Conservation (phyloP, 2,797 vertebrate species). For the Helicolenus hilgendorfi region DNA sequence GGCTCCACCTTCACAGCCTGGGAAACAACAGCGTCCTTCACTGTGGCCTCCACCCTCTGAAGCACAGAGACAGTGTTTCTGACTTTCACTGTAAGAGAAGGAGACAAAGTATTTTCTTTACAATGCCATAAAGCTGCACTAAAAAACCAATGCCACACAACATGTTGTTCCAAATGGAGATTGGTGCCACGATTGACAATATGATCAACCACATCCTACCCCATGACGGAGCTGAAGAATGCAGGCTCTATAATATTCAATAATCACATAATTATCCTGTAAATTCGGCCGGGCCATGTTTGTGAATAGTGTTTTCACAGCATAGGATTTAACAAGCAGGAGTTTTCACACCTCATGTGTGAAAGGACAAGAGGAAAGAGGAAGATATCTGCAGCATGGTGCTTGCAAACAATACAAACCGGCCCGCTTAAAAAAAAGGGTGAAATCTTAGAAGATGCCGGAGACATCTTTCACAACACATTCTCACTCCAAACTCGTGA, state of each 20-base stretch:
- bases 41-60: slow-evolving; percentile 35
- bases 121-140: neutral
- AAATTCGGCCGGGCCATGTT: neutral
- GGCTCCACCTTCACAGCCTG: slow-evolving; percentile 21
- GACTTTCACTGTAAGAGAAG: slow-evolving; percentile 9
- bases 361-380: neutral
- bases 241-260: neutral
- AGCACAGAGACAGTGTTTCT: slow-evolving; percentile 29
- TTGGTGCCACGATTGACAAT: neutral
- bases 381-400: neutral
- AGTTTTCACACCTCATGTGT: neutral
- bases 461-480: neutral
- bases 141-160: neutral
- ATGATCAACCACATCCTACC: neutral
- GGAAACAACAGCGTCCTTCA: slow-evolving; percentile 66
- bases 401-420: neutral
- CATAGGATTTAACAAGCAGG: neutral
- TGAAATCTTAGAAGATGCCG: neutral
- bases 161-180: neutral
- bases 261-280: neutral
- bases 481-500: too few species aligned
- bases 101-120: slow-evolving; percentile 18
- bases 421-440: neutral
- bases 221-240: neutral
- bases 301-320: neutral